Percentiles rank a stretch among this genome's conserved stretches.
Conservation (phyloP, 2,113 vertebrate genomes). For the Pungitius pungitius region DNA sequence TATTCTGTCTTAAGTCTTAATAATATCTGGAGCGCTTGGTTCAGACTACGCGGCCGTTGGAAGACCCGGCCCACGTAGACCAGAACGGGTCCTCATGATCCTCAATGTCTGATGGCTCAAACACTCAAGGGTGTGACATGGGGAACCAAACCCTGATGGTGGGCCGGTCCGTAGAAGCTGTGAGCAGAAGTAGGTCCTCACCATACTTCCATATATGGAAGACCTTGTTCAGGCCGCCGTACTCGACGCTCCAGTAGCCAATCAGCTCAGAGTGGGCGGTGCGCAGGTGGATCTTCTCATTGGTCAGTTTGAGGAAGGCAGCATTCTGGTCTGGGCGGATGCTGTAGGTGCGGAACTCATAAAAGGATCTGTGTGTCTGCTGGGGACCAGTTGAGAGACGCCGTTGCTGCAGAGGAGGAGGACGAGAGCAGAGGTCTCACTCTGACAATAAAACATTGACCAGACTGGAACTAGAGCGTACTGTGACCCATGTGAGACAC, state of each 20-base stretch:
- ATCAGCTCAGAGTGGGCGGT: constrained; percentile 88
- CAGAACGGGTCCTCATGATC: no score
- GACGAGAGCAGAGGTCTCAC: constrained; percentile 13
- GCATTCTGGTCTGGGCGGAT: constrained; percentile 85
- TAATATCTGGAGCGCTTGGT: no score
- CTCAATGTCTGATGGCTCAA: no score
- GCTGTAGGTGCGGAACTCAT: constrained; percentile 90
- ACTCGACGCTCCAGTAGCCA: constrained; percentile 90
- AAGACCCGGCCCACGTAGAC: no score
- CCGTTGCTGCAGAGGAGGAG: constrained; percentile 41
- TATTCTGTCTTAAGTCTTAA: no score
- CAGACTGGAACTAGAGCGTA: no score
- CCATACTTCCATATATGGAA: constrained; percentile 94
- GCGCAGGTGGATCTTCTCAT: constrained; percentile 85
- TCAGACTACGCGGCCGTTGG: no score
- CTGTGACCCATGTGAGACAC: no score
- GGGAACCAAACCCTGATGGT: no score
- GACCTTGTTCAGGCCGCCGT: constrained; percentile 89
- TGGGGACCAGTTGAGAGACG: constrained; percentile 81
- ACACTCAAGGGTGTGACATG: no score
- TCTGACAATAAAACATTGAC: not conserved
- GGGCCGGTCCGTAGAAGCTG: no score
- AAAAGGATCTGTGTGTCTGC: constrained; percentile 82
- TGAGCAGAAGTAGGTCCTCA: constrained; percentile 44
- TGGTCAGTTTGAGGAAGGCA: constrained; percentile 85